Evolutionary conservation across 2,113 vertebrate genomes (phyloP), one percentile per base, ranked within the genome.

Genomic region (Amazona vittata): DNA sequence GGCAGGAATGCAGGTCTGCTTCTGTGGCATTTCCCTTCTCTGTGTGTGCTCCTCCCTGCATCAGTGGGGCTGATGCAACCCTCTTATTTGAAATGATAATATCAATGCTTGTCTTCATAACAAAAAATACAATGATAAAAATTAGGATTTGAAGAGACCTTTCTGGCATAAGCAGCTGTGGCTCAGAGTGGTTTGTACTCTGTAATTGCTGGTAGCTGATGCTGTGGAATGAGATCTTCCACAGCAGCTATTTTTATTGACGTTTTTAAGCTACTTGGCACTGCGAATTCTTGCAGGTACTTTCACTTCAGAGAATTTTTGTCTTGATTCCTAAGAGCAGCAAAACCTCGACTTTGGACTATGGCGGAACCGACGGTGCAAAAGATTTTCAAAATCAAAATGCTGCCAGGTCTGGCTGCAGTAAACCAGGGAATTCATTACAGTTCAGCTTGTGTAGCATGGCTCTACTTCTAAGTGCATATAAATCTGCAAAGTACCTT

Each of bases 341-440:
- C 22, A 80, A 71, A 70, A 3, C 5, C 4, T 11, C 12, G 9
- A 24, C 19, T 39, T 82, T 86, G 71, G 31, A 84, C 46, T 92
- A 4, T 49, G 33, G n/a, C 37, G 79, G 50, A 81, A 84, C 74
- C 64, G 9, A 17, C 15, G 11, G 31, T 53, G 43, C 62, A 67
- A 65, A 75, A 90, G 33, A 84, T 80, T 80, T 94, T 90, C 47
- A 82, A 82, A 94, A 94, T 86, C 68, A 83, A 86, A 92, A 86
- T 3, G 2, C 50, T 88, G 33, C n/a, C 35, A 92, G 39, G n/a
- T 84, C 52, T 92, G 65, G 14, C 82, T 89, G 63, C 53, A 92
- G 37, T 76, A 86, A 89, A 60, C 50, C 12, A 59, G 49, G 63
- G 59, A 92, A 90, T 94, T 86, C 67, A 80, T 95, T 94, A 80